Evolutionary conservation across 37 sponge, comb jelly and placozoan genomes (phyloP), one percentile per base, ranked within the genome.

Genomic region (Beroe forskalii): DNA sequence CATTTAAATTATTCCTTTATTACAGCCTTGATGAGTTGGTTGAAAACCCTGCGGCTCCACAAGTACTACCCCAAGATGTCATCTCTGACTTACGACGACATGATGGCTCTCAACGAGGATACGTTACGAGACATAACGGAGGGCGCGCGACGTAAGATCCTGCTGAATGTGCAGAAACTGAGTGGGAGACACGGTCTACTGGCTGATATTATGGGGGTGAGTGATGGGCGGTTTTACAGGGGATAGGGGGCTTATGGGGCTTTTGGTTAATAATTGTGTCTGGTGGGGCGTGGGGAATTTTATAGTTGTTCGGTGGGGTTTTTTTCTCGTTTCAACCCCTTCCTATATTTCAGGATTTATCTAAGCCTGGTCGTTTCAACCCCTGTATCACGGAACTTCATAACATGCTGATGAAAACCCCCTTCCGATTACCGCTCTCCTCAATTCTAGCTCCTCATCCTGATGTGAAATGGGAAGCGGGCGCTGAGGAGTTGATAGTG

Each of bases 31-130:
- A 44, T 80, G 55, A 80, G 86, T 43, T 80, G 86, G 86, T 23
- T 80, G 27, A 80, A 80, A 43, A 80, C 86, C 12, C 86, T 80
- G n/a, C 86, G 86, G 12, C 86, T 80, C 12, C 86, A 80, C 86
- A 80, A 80, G 86, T 80, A 80, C 86, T 80, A 80, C 86, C 8
- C 86, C 27, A 80, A 80, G n/a, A 32, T 80, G 12, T 80, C 86
- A 25, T 12, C 55, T 1, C 37, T 80, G 86, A 44, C 37, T 14
- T 80, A 44, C 86, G 86, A 80, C 31, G n/a, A 20, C 25, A 80
- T 80, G 86, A 24, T 80, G 86, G 31, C 28, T 8, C 40, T 80
- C 20, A 80, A 40, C 30, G 86, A 80, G 24, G 48, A n/a, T 8
- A 22, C 14, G 23, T 38, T 80, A 25, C 2, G 48, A 14, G 86